Conservation (phyloP, 1,140 invertebrate species). For the Drosophila equinoxialis region DNA sequence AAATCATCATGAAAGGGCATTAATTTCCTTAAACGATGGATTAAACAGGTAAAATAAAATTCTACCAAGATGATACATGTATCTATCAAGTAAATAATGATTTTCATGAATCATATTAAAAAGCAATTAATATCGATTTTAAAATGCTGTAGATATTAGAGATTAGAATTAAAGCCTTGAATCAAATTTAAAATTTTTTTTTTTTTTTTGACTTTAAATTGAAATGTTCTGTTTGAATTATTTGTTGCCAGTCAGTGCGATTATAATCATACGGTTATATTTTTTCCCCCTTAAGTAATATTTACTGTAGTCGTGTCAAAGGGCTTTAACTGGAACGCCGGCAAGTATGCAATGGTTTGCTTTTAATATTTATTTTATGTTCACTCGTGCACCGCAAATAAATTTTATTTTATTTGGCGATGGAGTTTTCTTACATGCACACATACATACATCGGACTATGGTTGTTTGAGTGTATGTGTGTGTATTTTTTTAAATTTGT, state of each 20-base stretch:
- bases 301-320: conserved; percentile 47
- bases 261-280: not conserved
- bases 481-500: conserved; percentile 38
- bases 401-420: conserved; percentile 74
- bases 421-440: conserved; percentile 38
- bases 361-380: conserved; percentile 51
- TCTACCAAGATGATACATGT: not conserved
- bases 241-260: too few species aligned
- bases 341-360: conserved; percentile 53
- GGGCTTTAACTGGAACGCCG: conserved; percentile 48
- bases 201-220: not conserved
- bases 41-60: not conserved
- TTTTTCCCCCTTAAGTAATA: conserved; percentile 39
- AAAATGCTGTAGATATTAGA: too few species aligned
- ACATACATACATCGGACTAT: not conserved
- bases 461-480: conserved; percentile 10
- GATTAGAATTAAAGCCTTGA: too few species aligned
- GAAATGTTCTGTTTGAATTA: not conserved
- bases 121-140: too few species aligned
- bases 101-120: not conserved
- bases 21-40: not conserved
- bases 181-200: too few species aligned
- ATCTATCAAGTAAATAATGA: not conserved
- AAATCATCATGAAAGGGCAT: not conserved
- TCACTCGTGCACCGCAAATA: conserved; percentile 56